phyloP scores from a whole-genome alignment of 2,797 vertebrate species.

The Sebastes dallii region DNA sequence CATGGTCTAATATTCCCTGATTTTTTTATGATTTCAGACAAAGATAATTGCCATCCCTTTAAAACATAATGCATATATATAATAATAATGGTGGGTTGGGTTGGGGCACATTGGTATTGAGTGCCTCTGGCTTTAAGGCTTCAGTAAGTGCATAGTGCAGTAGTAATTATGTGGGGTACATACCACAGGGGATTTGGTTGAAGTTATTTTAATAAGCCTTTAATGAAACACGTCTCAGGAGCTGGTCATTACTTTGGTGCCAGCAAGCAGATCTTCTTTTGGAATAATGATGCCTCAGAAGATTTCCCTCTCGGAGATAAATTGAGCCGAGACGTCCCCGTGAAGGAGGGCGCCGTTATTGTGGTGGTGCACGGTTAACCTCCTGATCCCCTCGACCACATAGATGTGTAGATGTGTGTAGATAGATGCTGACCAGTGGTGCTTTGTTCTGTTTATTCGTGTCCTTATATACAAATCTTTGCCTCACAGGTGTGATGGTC shows the following conservation, averaged over 20 bases:
- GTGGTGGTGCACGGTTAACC: slow-evolving; percentile 13
- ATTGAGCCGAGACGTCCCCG: slow-evolving; percentile 1
- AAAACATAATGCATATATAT: not conserved
- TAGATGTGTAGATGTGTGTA: not conserved
- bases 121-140: slow-evolving; percentile 20
- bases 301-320: slow-evolving; percentile 31
- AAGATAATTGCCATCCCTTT: not conserved
- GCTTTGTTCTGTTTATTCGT: slow-evolving; percentile 41
- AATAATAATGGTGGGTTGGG: not conserved
- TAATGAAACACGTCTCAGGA: slow-evolving; percentile 72
- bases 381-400: not conserved
- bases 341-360: slow-evolving; percentile 15
- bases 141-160: slow-evolving; percentile 39
- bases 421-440: not conserved
- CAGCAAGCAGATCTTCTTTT: slow-evolving; percentile 46
- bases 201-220: slow-evolving; percentile 71
- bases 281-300: slow-evolving; percentile 56
- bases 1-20: no score
- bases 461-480: slow-evolving; percentile 64
- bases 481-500: slow-evolving; percentile 82
- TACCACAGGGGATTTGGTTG: slow-evolving; percentile 67
- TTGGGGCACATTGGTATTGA: slow-evolving; percentile 2
- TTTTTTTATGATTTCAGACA: not conserved
- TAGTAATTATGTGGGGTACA: slow-evolving; percentile 64
- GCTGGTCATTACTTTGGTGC: slow-evolving; percentile 45